Conservation (phyloP, 2,888 invertebrate species). For the Mesochorus sp. region DNA sequence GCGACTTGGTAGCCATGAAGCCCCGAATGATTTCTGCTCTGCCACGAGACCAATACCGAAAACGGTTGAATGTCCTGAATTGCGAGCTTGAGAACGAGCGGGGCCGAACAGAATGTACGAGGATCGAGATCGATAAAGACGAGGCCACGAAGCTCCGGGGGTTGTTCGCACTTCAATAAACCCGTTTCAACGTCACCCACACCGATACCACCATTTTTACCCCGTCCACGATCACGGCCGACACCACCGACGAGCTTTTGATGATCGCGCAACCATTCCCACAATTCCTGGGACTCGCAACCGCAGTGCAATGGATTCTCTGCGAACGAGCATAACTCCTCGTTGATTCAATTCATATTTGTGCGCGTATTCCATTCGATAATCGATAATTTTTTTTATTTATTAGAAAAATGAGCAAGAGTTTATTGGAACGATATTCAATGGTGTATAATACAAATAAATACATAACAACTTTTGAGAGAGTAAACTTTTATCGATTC, state of each 20-base stretch:
- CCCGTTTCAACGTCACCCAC: slow-evolving; percentile 75
- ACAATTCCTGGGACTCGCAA: slow-evolving; percentile 94
- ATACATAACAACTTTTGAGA: too few species aligned
- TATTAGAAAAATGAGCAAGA: too few species aligned
- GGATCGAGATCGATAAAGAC: slow-evolving; percentile 90
- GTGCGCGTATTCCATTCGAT: background rate
- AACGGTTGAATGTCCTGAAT: slow-evolving; percentile 95
- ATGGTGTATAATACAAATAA: too few species aligned
- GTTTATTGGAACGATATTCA: too few species aligned
- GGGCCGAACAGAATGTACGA: slow-evolving; percentile 92
- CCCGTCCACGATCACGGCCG: slow-evolving; percentile 81
- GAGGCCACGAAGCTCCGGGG: slow-evolving; percentile 89
- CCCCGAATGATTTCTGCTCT: slow-evolving; percentile 93
- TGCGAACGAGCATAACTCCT: slow-evolving; percentile 80
- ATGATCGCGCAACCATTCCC: slow-evolving; percentile 96
- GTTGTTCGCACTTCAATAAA: slow-evolving; percentile 90
- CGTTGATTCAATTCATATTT: too few species aligned
- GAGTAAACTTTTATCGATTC: too few species aligned
- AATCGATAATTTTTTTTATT: too few species aligned
- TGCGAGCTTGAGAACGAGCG: slow-evolving; percentile 91
- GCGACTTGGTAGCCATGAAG: slow-evolving; percentile 94
- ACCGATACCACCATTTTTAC: slow-evolving; percentile 67
- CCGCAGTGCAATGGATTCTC: slow-evolving; percentile 95
- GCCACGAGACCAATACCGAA: slow-evolving; percentile 95
- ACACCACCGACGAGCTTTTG: slow-evolving; percentile 88